Evolutionary conservation across 2,113 vertebrate species (phyloP).

Genomic region (Atlantisia rogersi): DNA sequence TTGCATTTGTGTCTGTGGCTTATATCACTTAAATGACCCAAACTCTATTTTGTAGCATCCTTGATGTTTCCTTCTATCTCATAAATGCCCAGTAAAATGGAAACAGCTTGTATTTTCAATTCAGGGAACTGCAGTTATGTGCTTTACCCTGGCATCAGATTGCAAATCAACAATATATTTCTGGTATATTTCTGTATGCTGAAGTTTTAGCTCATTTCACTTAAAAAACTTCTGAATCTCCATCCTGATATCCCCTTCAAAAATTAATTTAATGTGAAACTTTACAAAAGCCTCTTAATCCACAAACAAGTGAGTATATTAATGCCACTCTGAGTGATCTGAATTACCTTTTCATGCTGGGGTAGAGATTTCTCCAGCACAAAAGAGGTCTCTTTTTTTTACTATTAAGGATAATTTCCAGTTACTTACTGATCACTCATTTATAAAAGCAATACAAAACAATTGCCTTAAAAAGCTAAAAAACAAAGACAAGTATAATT

Average conservation of each 20-base stretch:
- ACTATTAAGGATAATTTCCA: not conserved
- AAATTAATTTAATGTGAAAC: not conserved
- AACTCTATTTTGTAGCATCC: slow-evolving; percentile 12
- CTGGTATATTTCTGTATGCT: slow-evolving; percentile 20
- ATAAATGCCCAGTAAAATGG: slow-evolving; percentile 41
- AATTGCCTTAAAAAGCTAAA: not conserved
- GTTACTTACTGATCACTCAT: not conserved
- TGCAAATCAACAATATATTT: slow-evolving; percentile 55
- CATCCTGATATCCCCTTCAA: not conserved
- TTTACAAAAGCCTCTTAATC: not conserved
- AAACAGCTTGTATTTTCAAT: slow-evolving; percentile 62
- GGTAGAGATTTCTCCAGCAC: not conserved
- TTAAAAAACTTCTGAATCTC: not conserved
- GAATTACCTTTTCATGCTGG: not conserved
- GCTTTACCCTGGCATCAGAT: slow-evolving; percentile 33
- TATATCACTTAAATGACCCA: slow-evolving; percentile 6
- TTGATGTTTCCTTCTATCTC: slow-evolving; percentile 44
- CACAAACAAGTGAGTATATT: not conserved
- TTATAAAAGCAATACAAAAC: not conserved
- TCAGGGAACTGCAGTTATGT: slow-evolving; percentile 17
- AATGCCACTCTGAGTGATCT: not conserved
- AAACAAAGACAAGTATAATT: fast-evolving
- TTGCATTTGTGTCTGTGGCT: slow-evolving; percentile 7
- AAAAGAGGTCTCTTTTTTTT: not conserved
- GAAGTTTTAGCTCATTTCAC: not conserved